Evolutionary conservation across 2,113 vertebrate species (phyloP).

Genomic region (Ascaphus truei): DNA sequence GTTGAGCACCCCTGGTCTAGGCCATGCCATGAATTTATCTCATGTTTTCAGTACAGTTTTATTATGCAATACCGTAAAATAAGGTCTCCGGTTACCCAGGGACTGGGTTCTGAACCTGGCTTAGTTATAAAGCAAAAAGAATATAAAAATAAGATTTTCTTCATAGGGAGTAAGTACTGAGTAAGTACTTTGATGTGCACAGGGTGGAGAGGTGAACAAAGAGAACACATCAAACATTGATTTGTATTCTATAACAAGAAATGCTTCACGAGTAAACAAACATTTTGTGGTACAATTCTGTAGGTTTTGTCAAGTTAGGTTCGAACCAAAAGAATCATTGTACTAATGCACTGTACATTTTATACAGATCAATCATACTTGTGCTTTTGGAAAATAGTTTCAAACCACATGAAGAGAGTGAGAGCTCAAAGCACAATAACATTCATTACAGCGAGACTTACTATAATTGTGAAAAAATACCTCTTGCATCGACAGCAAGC

Average conservation of each 20-base stretch:
- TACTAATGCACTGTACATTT: background rate
- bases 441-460: background rate
- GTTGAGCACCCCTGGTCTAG: too few relatives aligned
- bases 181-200: conserved; percentile 12
- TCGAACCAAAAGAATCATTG: background rate
- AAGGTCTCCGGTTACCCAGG: background rate
- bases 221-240: conserved; percentile 23
- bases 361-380: background rate
- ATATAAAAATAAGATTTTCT: background rate
- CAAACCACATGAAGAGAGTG: background rate
- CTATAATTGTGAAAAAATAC: background rate
- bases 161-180: too few relatives aligned
- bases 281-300: conserved; percentile 7
- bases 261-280: conserved; percentile 28
- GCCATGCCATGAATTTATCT: too few relatives aligned
- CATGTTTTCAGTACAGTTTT: background rate
- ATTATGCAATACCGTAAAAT: background rate
- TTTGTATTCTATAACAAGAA: conserved; percentile 30
- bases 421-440: background rate
- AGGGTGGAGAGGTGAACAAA: conserved; percentile 17
- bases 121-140: background rate
- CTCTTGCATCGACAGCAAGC: background rate
- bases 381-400: background rate
- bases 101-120: background rate
- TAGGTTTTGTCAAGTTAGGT: conserved; percentile 16